These are phyloP conservation scores for Fulica atra DNA, from an alignment of 2,113 vertebrate genomes.

Conservation along the genomic window DNA sequence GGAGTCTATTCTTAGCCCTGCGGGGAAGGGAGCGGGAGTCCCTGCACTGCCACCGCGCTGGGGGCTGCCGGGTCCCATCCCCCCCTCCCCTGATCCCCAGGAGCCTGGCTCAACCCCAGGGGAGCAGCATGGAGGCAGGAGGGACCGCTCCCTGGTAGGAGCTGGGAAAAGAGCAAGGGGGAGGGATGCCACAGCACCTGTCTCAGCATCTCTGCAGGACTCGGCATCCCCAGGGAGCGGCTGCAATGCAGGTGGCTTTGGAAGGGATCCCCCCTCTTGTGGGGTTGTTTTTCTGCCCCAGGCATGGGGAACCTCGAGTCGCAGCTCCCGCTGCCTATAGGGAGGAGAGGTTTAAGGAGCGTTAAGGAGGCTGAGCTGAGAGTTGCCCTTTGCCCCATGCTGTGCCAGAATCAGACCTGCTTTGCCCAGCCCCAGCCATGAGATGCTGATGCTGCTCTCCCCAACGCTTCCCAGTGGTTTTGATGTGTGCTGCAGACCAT, in stretches of 20 bases:
- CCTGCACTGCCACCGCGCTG: background rate
- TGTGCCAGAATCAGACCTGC: background rate
- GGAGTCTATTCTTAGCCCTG: slow-evolving; percentile 66
- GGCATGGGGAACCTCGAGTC: background rate
- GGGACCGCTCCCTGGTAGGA: fast-evolving
- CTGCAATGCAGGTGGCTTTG: background rate
- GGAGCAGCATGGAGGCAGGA: fast-evolving
- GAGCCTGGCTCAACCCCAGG: background rate
- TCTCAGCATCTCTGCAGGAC: background rate
- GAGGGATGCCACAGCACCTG: background rate
- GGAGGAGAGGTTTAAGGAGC: background rate
- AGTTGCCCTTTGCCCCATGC: fast-evolving
- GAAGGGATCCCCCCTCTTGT: background rate
- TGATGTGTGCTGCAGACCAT: background rate
- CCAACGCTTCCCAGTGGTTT: background rate
- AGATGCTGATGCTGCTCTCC: background rate
- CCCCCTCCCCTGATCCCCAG: background rate
- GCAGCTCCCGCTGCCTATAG: background rate
- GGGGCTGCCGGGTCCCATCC: background rate
- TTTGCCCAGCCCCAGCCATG: background rate
- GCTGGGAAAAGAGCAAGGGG: background rate
- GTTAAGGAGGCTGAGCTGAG: background rate
- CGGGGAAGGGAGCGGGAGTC: slow-evolving; percentile 40
- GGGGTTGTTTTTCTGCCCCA: background rate
- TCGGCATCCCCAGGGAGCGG: background rate